Conservation (phyloP, 1,140 invertebrate genomes). For the Nephotettix cincticeps region DNA sequence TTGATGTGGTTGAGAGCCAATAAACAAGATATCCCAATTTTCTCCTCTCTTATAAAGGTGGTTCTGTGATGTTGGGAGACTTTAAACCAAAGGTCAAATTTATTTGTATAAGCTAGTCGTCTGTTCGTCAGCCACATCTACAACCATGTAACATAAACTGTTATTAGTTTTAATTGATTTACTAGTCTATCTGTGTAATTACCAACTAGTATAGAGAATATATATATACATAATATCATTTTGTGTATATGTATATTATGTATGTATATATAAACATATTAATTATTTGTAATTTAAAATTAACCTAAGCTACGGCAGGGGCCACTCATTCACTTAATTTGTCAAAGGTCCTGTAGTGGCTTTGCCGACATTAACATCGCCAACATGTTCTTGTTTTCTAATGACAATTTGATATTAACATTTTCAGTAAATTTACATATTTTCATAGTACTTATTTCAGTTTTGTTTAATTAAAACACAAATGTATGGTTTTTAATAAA, state of each 20-base stretch:
- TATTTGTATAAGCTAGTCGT: slow-evolving; percentile 6
- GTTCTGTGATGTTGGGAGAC: background rate
- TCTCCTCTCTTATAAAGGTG: background rate
- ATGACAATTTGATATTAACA: background rate
- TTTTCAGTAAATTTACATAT: background rate
- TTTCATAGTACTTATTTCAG: background rate
- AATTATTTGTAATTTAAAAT: slow-evolving; percentile 17
- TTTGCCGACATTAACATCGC: background rate
- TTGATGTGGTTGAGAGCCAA: too few species aligned
- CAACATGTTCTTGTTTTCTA: background rate
- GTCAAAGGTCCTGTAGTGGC: background rate
- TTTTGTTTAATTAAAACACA: background rate
- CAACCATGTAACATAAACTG: slow-evolving; percentile 17
- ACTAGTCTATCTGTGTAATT: slow-evolving; percentile 16
- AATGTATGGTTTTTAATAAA: background rate
- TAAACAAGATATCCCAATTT: too few species aligned
- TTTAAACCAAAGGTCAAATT: slow-evolving; percentile 11
- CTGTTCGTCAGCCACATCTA: background rate
- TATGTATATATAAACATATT: slow-evolving; percentile 5
- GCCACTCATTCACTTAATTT: too few species aligned
- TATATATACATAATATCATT: background rate
- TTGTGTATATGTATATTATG: too few species aligned
- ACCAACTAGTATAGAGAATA: slow-evolving; percentile 6
- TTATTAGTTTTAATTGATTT: slow-evolving; percentile 18
- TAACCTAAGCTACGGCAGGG: background rate